A percentile compares a stretch with the other conserved stretches of the same genome.
phyloP scores from a whole-genome alignment of 2,888 invertebrate species.

The Pandemis corylana region DNA sequence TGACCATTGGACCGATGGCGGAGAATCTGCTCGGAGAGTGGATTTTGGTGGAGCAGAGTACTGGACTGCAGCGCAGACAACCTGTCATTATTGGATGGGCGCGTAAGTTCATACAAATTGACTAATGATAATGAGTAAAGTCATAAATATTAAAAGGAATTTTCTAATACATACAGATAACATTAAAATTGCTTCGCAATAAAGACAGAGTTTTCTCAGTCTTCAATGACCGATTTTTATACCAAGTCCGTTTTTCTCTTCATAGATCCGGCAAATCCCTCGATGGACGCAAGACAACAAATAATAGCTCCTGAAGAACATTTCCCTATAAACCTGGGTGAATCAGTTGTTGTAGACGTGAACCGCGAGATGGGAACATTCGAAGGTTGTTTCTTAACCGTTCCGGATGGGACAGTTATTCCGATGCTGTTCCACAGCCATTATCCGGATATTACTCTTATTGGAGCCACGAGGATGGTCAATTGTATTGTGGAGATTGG shows the following conservation, averaged over 20 bases:
- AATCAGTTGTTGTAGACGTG: slow-evolving; percentile 20
- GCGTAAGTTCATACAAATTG: slow-evolving; percentile 19
- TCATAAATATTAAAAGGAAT: too few species aligned
- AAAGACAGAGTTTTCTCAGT: too few species aligned
- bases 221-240: background rate
- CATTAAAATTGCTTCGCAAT: too few species aligned
- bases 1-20: slow-evolving; percentile 43
- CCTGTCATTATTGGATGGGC: slow-evolving; percentile 35
- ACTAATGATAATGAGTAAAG: too few species aligned
- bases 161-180: too few species aligned
- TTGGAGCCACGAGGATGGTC: slow-evolving; percentile 15
- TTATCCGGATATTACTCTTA: slow-evolving; percentile 25
- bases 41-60: slow-evolving; percentile 27
- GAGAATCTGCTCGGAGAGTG: slow-evolving; percentile 40
- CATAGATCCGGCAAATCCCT: slow-evolving; percentile 27
- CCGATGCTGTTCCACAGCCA: slow-evolving; percentile 21
- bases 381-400: slow-evolving; percentile 28
- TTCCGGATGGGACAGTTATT: slow-evolving; percentile 32
- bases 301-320: slow-evolving; percentile 31
- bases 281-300: slow-evolving; percentile 27
- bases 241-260: background rate
- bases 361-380: slow-evolving; percentile 33
- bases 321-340: slow-evolving; percentile 1
- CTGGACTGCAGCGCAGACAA: slow-evolving; percentile 29
- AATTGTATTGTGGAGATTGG: slow-evolving; percentile 29